A percentile compares a stretch with the other conserved stretches of the same genome.
Conservation (phyloP, 2,113 vertebrate genomes). For the Tiliqua scincoides region DNA sequence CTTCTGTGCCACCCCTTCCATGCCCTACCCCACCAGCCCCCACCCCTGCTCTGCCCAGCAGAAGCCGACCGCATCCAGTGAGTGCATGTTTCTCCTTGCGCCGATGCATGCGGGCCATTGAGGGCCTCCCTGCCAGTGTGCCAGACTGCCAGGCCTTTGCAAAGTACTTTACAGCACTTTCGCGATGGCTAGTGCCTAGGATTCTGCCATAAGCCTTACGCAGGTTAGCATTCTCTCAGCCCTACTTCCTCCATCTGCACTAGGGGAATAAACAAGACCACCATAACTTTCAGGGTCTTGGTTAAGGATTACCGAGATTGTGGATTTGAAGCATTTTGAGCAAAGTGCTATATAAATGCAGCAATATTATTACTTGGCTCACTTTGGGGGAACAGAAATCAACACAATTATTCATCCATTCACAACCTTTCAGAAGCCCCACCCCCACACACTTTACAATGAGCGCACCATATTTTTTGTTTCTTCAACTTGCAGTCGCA, state of each 20-base stretch:
- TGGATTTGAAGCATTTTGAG: neutral
- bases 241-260: neutral
- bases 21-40: too few relatives aligned
- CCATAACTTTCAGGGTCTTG: neutral
- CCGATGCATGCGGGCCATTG: too few relatives aligned
- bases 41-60: too few relatives aligned
- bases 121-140: too few relatives aligned
- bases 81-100: too few relatives aligned
- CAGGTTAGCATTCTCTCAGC: neutral
- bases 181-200: too few relatives aligned
- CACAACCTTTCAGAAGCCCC: slow-evolving; percentile 69
- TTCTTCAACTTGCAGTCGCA: slow-evolving; percentile 78
- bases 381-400: slow-evolving; percentile 18
- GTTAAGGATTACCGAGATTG: neutral
- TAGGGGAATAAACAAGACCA: neutral
- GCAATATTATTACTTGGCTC: neutral
- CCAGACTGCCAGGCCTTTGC: too few relatives aligned
- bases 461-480: slow-evolving; percentile 79
- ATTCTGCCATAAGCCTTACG: neutral
- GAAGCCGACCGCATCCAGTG: too few relatives aligned
- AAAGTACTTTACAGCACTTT: too few relatives aligned
- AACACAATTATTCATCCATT: slow-evolving; percentile 63
- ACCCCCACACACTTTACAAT: slow-evolving; percentile 70
- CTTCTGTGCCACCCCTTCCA: too few relatives aligned
- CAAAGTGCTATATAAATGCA: slow-evolving; percentile 1